Conservation (phyloP, 2,888 invertebrate species). For the Leptinotarsa rubiginosa region DNA sequence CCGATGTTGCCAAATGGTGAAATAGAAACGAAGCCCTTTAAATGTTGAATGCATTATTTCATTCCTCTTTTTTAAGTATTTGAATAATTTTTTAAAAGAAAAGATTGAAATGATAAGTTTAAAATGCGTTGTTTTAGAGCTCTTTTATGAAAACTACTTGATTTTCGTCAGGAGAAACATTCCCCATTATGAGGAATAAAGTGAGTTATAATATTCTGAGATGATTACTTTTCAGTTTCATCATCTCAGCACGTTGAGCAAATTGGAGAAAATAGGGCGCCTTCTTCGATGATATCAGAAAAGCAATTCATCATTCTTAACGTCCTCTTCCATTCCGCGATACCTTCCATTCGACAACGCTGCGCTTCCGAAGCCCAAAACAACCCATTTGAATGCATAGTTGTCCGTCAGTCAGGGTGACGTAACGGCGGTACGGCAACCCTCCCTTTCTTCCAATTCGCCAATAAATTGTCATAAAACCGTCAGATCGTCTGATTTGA, state of each 20-base stretch:
- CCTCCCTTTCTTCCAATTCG: conserved; percentile 71
- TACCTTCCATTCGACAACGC: conserved; percentile 28
- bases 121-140: no score
- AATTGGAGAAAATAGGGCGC: not conserved
- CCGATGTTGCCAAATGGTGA: no score
- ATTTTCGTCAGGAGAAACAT: no score
- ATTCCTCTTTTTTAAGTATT: no score
- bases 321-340: conserved; percentile 17
- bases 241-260: not conserved
- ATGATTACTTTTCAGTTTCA: no score
- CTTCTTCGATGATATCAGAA: conserved; percentile 14
- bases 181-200: no score
- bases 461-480: conserved; percentile 77
- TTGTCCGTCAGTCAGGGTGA: conserved; percentile 79
- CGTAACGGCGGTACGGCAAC: conserved; percentile 66
- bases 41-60: no score
- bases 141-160: no score
- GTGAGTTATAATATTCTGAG: no score
- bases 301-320: conserved; percentile 19
- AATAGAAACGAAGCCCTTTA: no score
- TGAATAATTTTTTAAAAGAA: no score
- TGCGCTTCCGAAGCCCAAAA: conserved; percentile 65
- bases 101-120: no score
- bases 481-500: conserved; percentile 81
- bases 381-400: conserved; percentile 82